Evolutionary conservation across 2,113 vertebrate species (phyloP), one percentile per base, ranked within the genome.

Genomic region (Sceloporus tristichus): DNA sequence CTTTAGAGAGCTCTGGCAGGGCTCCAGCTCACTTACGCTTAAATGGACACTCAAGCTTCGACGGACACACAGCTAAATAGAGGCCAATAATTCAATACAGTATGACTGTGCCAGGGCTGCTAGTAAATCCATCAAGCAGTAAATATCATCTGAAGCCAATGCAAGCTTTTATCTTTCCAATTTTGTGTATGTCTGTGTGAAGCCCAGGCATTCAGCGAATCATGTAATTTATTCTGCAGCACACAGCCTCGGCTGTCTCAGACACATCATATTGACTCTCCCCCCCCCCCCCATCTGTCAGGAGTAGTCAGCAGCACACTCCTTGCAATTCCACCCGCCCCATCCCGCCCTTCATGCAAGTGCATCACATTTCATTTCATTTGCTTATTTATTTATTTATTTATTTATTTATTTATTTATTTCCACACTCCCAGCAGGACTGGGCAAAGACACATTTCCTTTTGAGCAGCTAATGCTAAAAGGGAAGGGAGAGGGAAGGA

Each of bases 101-200:
- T 96, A 96, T 94, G 96, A 95, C 97, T 96, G 96, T 97, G 96
- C 95, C 90, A 95, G 94, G 96, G 95, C 95, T 97, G 96, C 97
- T 97, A 97, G 97, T 97, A 97, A 97, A 97, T 97, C 97, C 96
- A 97, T 98, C 97, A 97, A 96, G 96, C 96, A 96, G 96, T 97
- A 97, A 98, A 98, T 97, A 97, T 97, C 96, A 97, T 97, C 96
- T 97, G 96, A 96, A 97, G 96, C 96, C 97, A 98, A 96, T 95
- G 96, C 96, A 97, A 97, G 96, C 97, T 97, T 98, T 98, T 97
- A 97, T 97, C 97, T 97, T 97, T 97, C 96, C 97, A 97, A 95
- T 97, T 97, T 97, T 96, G 95, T 96, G 94, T 97, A 95, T 93
- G 96, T 96, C 95, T 97, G 92, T 96, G 95, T 88, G 89, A 96